Percentiles rank a stretch among this genome's conserved stretches.
Conservation (phyloP, 2,797 vertebrate species). For the Lycodopsis pacificus region DNA sequence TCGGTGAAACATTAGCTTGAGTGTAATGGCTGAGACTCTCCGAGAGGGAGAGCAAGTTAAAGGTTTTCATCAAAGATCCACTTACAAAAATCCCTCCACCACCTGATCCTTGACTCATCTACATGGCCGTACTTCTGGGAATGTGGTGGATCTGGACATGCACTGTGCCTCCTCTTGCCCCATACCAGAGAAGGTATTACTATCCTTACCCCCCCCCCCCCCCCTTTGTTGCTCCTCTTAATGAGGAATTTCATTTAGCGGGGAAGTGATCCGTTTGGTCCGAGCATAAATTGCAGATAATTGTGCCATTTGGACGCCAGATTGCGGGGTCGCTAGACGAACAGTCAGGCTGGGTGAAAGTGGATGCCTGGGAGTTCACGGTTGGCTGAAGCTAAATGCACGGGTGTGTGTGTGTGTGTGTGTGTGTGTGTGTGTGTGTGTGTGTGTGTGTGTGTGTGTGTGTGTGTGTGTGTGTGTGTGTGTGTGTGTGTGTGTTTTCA, state of each 20-base stretch:
- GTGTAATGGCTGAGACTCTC: constrained; percentile 39
- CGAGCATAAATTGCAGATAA: constrained; percentile 79
- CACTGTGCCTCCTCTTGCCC: constrained; percentile 26
- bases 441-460: constrained; percentile 44
- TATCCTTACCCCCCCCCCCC: constrained; percentile 59
- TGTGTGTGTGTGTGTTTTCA: constrained; percentile 26
- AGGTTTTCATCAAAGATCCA: constrained; percentile 19
- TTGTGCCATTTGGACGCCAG: constrained; percentile 69
- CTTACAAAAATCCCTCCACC: constrained; percentile 24
- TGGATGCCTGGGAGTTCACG: constrained; percentile 74
- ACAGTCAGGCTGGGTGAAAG: constrained; percentile 68
- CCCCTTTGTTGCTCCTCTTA: constrained; percentile 65
- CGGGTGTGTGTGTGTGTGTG: constrained; percentile 30
- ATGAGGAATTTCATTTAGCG: constrained; percentile 76
- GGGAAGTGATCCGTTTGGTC: constrained; percentile 75
- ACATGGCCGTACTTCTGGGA: constrained; percentile 45
- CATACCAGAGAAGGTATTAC: constrained; percentile 53
- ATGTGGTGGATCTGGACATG: constrained; percentile 4
- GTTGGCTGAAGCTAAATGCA: constrained; percentile 61
- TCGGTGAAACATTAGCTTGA: constrained; percentile 33
- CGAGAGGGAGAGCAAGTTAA: constrained; percentile 26
- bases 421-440: constrained; percentile 42
- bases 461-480: constrained; percentile 42
- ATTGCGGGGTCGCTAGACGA: constrained; percentile 60
- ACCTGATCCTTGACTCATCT: constrained; percentile 42